Conservation (phyloP, 2,888 invertebrate genomes). For the Harpalus rubripes region DNA sequence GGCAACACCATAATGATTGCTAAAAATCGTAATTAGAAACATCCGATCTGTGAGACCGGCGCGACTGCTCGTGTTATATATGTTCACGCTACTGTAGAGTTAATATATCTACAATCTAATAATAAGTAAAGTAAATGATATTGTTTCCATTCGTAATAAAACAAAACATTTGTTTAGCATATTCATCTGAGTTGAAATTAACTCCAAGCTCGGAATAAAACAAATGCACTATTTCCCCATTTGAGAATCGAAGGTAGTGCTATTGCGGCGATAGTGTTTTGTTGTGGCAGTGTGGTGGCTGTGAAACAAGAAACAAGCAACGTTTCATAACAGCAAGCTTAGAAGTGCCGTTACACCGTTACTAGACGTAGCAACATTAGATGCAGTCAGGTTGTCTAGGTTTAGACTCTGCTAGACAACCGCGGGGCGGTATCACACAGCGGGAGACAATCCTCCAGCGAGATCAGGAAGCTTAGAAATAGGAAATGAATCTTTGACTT, state of each 20-base stretch:
- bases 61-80: too few relatives aligned
- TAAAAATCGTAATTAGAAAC: too few relatives aligned
- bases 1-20: too few relatives aligned
- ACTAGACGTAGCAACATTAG: constrained; percentile 51
- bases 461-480: background rate
- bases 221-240: background rate
- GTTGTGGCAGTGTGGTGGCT: constrained; percentile 36
- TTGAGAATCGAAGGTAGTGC: background rate
- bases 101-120: too few relatives aligned
- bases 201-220: background rate
- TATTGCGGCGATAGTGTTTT: constrained; percentile 30
- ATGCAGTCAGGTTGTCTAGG: constrained; percentile 65
- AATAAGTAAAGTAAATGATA: too few relatives aligned
- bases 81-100: too few relatives aligned
- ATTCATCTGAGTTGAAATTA: background rate
- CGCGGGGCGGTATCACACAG: constrained; percentile 5
- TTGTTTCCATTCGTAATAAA: too few relatives aligned
- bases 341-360: constrained; percentile 61
- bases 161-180: too few relatives aligned
- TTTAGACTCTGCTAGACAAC: constrained; percentile 50
- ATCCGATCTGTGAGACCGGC: too few relatives aligned
- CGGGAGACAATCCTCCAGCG: background rate
- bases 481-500: too few relatives aligned
- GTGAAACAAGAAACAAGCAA: constrained; percentile 39
- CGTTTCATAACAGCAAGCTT: constrained; percentile 60